Percentiles rank a stretch among this genome's conserved stretches.
Conservation (phyloP, 2,113 vertebrate genomes). For the Neolamprologus caudopunctatus region DNA sequence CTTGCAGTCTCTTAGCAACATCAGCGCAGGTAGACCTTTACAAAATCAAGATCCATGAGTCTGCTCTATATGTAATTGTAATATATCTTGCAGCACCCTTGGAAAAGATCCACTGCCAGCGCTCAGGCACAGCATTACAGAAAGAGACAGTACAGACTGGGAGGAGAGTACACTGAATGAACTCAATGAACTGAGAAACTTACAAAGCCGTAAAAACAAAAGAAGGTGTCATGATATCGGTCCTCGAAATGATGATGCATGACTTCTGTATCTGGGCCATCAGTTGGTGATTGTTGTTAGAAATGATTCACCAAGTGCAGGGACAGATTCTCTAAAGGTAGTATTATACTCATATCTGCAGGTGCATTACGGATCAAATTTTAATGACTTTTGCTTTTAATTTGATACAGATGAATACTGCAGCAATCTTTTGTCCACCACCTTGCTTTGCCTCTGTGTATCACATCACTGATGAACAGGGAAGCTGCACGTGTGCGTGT, state of each 20-base stretch:
- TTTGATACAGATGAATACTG: conserved; percentile 15
- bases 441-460: neutral
- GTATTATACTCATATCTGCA: conserved; percentile 7
- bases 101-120: neutral
- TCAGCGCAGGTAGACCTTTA: neutral
- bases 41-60: conserved; percentile 1
- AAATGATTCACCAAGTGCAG: neutral
- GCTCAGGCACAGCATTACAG: neutral
- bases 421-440: neutral
- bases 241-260: conserved; percentile 8
- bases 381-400: neutral
- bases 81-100: neutral
- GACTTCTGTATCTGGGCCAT: neutral
- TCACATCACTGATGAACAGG: neutral
- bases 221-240: neutral
- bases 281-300: neutral
- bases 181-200: neutral
- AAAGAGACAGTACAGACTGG: neutral
- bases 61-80: neutral
- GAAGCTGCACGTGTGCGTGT: neutral
- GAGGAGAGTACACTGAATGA: neutral
- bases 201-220: neutral
- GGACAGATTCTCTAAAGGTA: neutral
- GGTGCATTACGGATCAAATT: conserved; percentile 10
- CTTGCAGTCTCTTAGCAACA: conserved; percentile 18